Base-by-base conservation (phyloP, 2,888 invertebrate species). In the Oligia latruncula region DNA sequence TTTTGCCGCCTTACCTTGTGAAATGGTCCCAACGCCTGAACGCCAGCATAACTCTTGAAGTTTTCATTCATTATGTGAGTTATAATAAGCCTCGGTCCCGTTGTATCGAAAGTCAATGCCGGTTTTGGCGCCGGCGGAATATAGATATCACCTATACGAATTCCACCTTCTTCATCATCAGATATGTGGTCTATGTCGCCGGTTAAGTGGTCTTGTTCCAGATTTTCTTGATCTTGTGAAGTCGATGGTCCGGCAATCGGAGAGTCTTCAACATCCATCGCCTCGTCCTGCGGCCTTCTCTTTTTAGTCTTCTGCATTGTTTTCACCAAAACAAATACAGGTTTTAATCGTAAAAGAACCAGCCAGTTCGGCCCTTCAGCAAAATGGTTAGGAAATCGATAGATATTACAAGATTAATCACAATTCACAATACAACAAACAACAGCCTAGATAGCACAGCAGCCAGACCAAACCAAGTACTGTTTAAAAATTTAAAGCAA, bases 21-120 rank as follows among this genome's bases (percentile, higher is more conserved):
- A 95, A 99, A 99, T 0, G 99, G 99, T 0, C 99, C 99, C 74
- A 99, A 97, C 4, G 96, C 94, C 90, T 98, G 98, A 64, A 97
- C 97, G 0, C 98, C 98, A 55, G 98, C 99, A 92, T 99, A 99
- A 92, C 99, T 99, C 95, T 99, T 99, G 94, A 99, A 99, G 94
- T 99, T 99, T 74, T 98, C 97, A 94, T 99, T 99, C 0, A 98
- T 98, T 88, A 99, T 99, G 89, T 98, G 98, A 2, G 98, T 98
- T 76, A 99, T 99, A 80, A 99, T 98, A 67, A 99, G 96, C 35
- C 99, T 97, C 0, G 99, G 98, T 0, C 98, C 99, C 66, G 97
- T 98, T 17, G 97, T 97, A 88, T 98, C 98, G 83, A 98, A 97
- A 4, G 98, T 98, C 75, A 97, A 97, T 4, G 98, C 97, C 0